Base-by-base conservation (phyloP, 2,797 vertebrate species). In the Helostoma temminkii region DNA sequence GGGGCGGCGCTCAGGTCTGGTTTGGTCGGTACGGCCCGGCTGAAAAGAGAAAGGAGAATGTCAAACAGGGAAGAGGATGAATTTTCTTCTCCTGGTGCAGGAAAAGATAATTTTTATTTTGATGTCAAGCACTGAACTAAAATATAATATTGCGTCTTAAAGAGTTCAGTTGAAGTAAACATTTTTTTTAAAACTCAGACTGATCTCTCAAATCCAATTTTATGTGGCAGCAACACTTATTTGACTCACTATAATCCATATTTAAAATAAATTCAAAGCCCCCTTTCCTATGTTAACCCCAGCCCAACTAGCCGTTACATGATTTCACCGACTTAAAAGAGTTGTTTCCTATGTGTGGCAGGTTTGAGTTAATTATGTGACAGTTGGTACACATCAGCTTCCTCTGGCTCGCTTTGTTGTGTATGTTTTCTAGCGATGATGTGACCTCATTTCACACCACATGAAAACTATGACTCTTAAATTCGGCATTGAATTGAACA, bases 401-500 rank as follows among this genome's bases (percentile, higher is more conserved):
- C 56, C 53, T 24, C 42, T 32, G 5, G 12, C 50, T 57, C 6
- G 6, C 41, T 61, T 49, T 60, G 21, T 66, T 30, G 22, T 37
- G 41, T 25, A 58, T 24, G 21, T 42, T 64, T 52, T 37, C 37
- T 4, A 36, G 48, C 4, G 3, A 28, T 37, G 47, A 34, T 11
- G 6, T 3, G 18, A 37, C 34, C 14, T 41, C 7, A 19, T 37
- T 53, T 48, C 5, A 36, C 39, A 45, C 5, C 1, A 18, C 4
- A 42, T 10, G 37, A 21, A 47, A 15, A 39, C 30, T 32, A 9
- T 8, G 1, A 9, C 3, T 66, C 18, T 32, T 15, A 5, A 8
- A 37, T 37, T 52, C 9, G 26, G 10, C 34, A n/a, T n/a, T n/a
- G 18, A 10, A 22, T 1, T 19, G 36, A 45, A 5, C 8, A 11